Evolutionary conservation across 1,140 invertebrate genomes (phyloP).

Genomic region (Vanessa tameamea): DNA sequence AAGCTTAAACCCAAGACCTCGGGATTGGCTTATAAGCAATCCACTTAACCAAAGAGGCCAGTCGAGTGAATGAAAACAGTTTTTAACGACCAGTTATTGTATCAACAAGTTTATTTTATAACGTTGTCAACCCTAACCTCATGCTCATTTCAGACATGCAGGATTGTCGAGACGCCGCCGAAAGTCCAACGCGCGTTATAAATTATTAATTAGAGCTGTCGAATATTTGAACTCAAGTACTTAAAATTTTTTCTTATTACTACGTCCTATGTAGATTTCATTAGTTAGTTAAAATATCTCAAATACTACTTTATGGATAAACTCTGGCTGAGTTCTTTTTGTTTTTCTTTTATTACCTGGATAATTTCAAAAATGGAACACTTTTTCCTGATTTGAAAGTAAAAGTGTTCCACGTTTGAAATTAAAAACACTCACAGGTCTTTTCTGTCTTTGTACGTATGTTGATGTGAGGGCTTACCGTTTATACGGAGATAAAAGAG

Average conservation of each 20-base stretch:
- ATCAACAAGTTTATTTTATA: not conserved
- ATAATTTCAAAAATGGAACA: no score
- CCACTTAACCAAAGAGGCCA: no score
- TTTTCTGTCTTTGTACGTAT: no score
- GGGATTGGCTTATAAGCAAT: no score
- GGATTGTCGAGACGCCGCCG: constrained; percentile 13
- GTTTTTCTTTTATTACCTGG: not conserved
- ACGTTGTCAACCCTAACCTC: not conserved
- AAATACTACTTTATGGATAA: no score
- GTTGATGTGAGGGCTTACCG: no score
- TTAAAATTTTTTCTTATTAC: not conserved
- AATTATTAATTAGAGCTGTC: constrained; percentile 25
- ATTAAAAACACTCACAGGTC: no score
- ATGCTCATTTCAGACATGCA: constrained; percentile 27
- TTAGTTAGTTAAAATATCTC: not conserved
- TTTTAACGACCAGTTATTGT: not conserved
- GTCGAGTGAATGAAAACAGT: no score
- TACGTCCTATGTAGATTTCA: not conserved
- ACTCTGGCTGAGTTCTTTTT: not conserved
- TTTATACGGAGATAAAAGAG: no score
- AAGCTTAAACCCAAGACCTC: no score
- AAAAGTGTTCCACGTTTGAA: no score
- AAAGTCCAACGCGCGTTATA: constrained; percentile 5
- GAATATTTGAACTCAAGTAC: not conserved
- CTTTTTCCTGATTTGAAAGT: no score